Evolutionary conservation across 2,888 invertebrate species (phyloP).

Genomic region (Muscina levida): DNA sequence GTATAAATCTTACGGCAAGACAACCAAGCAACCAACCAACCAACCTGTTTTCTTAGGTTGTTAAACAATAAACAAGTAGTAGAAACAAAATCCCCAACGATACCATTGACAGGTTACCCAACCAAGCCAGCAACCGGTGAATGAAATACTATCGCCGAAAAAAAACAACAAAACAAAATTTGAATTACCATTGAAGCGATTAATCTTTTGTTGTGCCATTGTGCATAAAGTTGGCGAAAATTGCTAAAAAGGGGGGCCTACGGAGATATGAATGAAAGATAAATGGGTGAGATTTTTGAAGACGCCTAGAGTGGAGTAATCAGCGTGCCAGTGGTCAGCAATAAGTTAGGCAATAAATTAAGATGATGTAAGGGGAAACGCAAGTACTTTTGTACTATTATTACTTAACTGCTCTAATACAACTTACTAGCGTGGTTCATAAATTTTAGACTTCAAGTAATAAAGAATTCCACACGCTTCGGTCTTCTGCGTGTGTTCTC

Average conservation of each 20-base stretch:
- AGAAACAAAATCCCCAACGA: background rate
- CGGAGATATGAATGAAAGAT: too few relatives aligned
- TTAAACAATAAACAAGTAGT: background rate
- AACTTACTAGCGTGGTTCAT: too few relatives aligned
- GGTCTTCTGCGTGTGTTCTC: too few relatives aligned
- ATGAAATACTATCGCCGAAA: background rate
- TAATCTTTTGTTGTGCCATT: conserved; percentile 50
- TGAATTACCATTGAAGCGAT: conserved; percentile 60
- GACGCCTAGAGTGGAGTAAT: too few relatives aligned
- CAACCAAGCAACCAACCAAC: conserved; percentile 7
- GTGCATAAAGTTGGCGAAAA: conserved; percentile 8
- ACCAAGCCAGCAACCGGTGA: background rate
- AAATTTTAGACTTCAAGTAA: too few relatives aligned
- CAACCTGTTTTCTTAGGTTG: conserved; percentile 20
- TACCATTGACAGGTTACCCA: conserved; percentile 13
- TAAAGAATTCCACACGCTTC: too few relatives aligned
- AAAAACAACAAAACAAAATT: conserved; percentile 41
- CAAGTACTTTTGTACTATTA: too few relatives aligned
- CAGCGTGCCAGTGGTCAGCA: too few relatives aligned
- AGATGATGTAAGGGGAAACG: too few relatives aligned
- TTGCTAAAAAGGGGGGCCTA: background rate
- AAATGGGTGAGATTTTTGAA: too few relatives aligned
- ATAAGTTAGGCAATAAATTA: too few relatives aligned
- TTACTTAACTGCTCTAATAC: too few relatives aligned
- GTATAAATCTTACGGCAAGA: conserved; percentile 24